Base-by-base conservation (phyloP, 2,888 invertebrate genomes). In the Tetropium fuscum region DNA sequence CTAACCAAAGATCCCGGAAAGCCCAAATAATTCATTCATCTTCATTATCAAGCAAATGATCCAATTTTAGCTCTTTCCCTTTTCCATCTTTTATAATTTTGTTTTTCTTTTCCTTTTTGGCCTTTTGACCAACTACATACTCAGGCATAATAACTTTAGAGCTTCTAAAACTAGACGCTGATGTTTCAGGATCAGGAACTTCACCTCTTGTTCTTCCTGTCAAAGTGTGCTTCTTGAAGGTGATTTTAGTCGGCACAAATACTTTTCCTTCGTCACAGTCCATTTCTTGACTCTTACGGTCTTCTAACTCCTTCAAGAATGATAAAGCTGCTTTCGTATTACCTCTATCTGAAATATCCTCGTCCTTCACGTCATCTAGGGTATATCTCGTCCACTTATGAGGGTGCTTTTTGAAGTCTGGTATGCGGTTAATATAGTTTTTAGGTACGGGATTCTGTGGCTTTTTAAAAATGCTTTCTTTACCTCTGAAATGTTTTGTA, bases 341-440 rank as follows among this genome's bases (percentile, higher is more conserved):
- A 34, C 90, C 88, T 49, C 85, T 85, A 55, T 94, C 93, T 0
- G 93, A 91, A 83, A 93, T 90, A 73, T 93, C 92, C 10, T 88
- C 87, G 56, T 84, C 85, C 4, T 85, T 84, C 2, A 94, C 93
- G 85, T 94, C 92, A 18, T 88, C 89, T 11, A 95, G 80, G 10
- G 89, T 88, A 74, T 95, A 95, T 74, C 89, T 91, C 7, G 87
- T 88, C 92, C 93, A 95, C 75, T 91, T 93, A 60, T 91, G 87
- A 8, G 94, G 95, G 81, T 94, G 89, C 64, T 86, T 87, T 73
- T 89, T 85, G 73, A 87, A 87, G 67, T 84, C 85, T 32, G 86
- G 86, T 2, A 81, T 76, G 44, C 76, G 78, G 5, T 83, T 77
- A 1, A 83, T 80, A 57, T 70, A 77, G 53, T 73, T 71, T 56